Evolutionary conservation across 2,113 vertebrate genomes (phyloP).

Genomic region (Sinocyclocheilus anophthalmus): DNA sequence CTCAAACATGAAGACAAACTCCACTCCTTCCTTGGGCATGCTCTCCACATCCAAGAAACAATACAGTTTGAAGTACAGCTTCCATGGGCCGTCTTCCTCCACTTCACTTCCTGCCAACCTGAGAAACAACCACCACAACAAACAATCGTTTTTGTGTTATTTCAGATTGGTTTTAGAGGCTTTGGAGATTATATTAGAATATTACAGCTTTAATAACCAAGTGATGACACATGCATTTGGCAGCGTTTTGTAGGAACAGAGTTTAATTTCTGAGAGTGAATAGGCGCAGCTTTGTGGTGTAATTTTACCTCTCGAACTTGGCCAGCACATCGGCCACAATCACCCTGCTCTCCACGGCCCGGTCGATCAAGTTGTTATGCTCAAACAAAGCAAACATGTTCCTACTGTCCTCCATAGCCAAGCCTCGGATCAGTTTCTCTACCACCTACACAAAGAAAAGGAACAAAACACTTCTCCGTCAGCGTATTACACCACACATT

Average conservation of each 20-base stretch:
- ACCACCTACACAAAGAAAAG: conserved; percentile 67
- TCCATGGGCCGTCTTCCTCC: conserved; percentile 84
- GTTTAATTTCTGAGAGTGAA: not conserved
- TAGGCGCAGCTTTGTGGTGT: conserved; percentile 43
- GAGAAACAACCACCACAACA: conserved; percentile 9
- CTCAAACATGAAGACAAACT: conserved; percentile 96
- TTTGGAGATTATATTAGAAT: not conserved
- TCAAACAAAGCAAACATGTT: conserved; percentile 99
- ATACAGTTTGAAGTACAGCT: conserved; percentile 93
- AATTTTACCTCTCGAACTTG: conserved; percentile 91
- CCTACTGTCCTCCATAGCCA: conserved; percentile 98
- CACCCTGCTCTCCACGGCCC: conserved; percentile 94
- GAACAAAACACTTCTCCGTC: not conserved
- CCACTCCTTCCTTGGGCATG: conserved; percentile 88
- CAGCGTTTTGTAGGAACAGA: not conserved
- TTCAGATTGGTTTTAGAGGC: not conserved
- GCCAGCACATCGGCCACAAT: conserved; percentile 94
- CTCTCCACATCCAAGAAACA: conserved; percentile 92
- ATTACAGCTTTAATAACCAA: not conserved
- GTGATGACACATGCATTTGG: not conserved
- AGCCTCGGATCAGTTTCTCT: conserved; percentile 94
- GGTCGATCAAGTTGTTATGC: conserved; percentile 83
- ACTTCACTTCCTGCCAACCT: conserved; percentile 83
- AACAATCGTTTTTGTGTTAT: not conserved
- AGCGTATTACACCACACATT: not conserved